Conservation (phyloP, 2,888 invertebrate species). For the Automeris io region DNA sequence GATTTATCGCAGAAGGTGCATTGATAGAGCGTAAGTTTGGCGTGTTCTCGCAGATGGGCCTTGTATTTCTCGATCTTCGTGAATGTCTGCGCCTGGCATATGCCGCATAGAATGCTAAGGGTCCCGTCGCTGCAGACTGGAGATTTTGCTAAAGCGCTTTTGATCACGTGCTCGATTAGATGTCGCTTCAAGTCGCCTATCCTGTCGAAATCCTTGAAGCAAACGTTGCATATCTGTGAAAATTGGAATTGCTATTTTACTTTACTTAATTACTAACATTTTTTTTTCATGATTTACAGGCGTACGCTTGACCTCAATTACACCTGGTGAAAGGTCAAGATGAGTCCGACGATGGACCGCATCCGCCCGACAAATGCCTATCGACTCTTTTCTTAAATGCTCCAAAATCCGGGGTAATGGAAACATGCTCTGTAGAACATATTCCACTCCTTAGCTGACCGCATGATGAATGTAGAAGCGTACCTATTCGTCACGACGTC, state of each 20-base stretch:
- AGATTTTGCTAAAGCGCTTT: conserved; percentile 53
- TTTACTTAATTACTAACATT: not conserved
- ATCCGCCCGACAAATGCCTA: too few relatives aligned
- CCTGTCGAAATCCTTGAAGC: conserved; percentile 58
- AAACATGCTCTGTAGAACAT: too few relatives aligned
- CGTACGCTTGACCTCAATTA: too few relatives aligned
- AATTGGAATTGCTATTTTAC: not conserved
- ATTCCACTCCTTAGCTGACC: too few relatives aligned
- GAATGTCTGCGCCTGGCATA: conserved; percentile 51
- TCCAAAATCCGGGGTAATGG: too few relatives aligned
- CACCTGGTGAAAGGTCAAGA: too few relatives aligned
- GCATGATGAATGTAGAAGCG: too few relatives aligned
- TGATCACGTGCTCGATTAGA: conserved; percentile 65
- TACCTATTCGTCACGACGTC: too few relatives aligned
- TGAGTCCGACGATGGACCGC: too few relatives aligned
- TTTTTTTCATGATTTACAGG: too few relatives aligned
- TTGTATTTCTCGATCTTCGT: conserved; percentile 60
- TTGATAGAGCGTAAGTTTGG: conserved; percentile 63
- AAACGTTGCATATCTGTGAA: conserved; percentile 57
- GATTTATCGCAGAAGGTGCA: conserved; percentile 68
- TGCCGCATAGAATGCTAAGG: conserved; percentile 54
- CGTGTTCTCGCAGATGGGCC: conserved; percentile 64
- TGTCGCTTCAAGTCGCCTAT: conserved; percentile 66
- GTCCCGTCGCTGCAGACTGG: conserved; percentile 47
- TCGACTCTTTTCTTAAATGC: too few relatives aligned